Conservation (phyloP, 2,888 invertebrate species). For the Luperina nickerlii region DNA sequence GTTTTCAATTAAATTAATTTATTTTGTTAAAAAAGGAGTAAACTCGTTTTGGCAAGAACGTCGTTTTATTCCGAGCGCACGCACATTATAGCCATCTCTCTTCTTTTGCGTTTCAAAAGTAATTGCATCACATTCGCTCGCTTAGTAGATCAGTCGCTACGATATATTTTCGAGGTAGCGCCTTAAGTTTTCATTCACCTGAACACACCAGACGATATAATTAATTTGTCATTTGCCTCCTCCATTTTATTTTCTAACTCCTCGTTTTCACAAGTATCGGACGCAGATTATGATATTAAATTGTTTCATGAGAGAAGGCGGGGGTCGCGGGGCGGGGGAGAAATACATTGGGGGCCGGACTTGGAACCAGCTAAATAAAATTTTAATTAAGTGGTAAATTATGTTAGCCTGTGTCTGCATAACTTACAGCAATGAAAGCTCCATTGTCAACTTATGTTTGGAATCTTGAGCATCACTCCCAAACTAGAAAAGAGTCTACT, state of each 20-base stretch:
- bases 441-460: neutral
- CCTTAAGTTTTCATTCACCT: neutral
- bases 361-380: constrained; percentile 43
- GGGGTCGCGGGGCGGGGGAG: constrained; percentile 55
- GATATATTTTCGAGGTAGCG: too few species aligned
- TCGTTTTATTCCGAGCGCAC: too few species aligned
- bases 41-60: too few species aligned
- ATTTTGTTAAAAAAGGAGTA: too few species aligned
- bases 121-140: too few species aligned
- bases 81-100: too few species aligned
- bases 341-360: constrained; percentile 71
- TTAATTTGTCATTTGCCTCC: constrained; percentile 30
- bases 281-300: constrained; percentile 89
- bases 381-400: constrained; percentile 16
- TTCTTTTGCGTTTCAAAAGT: too few species aligned
- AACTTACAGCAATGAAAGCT: neutral
- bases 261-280: constrained; percentile 69
- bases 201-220: neutral
- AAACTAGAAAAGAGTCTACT: neutral
- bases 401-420: neutral
- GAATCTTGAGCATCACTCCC: neutral
- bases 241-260: constrained; percentile 59
- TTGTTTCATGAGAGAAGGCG: constrained; percentile 82
- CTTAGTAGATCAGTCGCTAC: too few species aligned
- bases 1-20: too few species aligned